Base-by-base conservation (phyloP, 2,888 invertebrate species). In the Ephialtes manifestator region DNA sequence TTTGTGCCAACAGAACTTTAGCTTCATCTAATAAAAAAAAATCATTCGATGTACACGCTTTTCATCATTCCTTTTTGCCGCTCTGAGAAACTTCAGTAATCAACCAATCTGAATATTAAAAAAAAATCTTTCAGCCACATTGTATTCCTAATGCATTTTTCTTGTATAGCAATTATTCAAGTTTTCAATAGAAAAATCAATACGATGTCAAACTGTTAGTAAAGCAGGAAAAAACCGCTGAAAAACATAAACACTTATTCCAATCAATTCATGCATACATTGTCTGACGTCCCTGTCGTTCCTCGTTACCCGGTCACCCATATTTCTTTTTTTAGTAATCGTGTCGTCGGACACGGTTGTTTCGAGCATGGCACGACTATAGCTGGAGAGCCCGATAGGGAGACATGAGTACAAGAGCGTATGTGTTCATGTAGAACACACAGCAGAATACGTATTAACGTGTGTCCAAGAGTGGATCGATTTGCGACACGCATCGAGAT, bases 381-480 rank as follows among this genome's bases (percentile, higher is more conserved):
- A 75, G 18, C 51, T 20, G 51, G 11, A 15, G 51, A 35, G 39
- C 39, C 53, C 51, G 48, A n/a, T 53, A 48, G 35, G 4, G 51
- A 70, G 7, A 51, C 48, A 11, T 24, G 43, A 46, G 58, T 11
- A 74, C 60, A 48, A 39, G 39, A 68, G 24, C 35, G 53, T 39
- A 75, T 53, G 76, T 76, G 63, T 53, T 65, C 39, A 35, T 39
- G 76, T 51, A 53, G 39, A 65, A 53, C 53, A 63, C 46, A 48
- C 46, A 28, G 24, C 24, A 51, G 28, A 20, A 76, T 35, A 53
- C 51, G n/a, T 63, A 24, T 51, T 65, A 65, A 76, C 51, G 51
- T 76, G 53, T 65, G 65, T 67, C 65, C 58, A 58, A 80, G 76
- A 71, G 48, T 72, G 76, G 84, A 84, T 84, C 71, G 76, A 80